Evolutionary conservation across 2,113 vertebrate genomes (phyloP), one percentile per base, ranked within the genome.

Genomic region (Ochotona princeps): DNA sequence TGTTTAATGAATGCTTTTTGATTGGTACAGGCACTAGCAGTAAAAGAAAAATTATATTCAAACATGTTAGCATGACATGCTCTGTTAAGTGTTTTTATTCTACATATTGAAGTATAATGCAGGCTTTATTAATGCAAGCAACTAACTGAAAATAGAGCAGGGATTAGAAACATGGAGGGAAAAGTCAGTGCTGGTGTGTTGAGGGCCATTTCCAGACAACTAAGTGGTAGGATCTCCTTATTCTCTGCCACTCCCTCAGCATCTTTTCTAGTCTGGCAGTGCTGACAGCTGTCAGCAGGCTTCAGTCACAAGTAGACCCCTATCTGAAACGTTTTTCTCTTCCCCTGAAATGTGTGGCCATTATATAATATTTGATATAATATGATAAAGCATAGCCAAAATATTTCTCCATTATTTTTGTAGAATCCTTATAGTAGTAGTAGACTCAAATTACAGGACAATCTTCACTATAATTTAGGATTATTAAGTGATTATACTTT

Each of bases 281-380:
- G 38, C 21, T 94, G 91, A 93, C 96, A 93, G 89, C 89, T 95
- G 83, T 30, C 90, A 92, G 61, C 51, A 35, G 21, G 35, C 47
- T 67, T 97, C 89, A 86, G 0, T 94, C 92, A 92, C 26, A 94
- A 78, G 7, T 83, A n/a, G 25, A 83, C 47, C 14, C 67, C 79
- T 80, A 89, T 90, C 90, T 91, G 70, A 88, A 90, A 86, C 25
- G 8, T 26, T 88, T 82, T 93, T 88, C 32, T 21, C 17, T 93
- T 90, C 6, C 18, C 44, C 65, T 83, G 61, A 90, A 92, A 83
- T 79, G 12, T 23, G 25, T 63, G 32, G 79, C 73, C 54, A 89
- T 65, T 67, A 47, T 20, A 79, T 60, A 90, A 85, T 84, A 47
- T 74, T 47, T 88, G n/a, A 35, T 78, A 70, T 75, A 57, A 70